These are phyloP conservation scores for Ornithoptera alexandrae DNA, from an alignment of 2,888 invertebrate genomes.

Conservation along the genomic window DNA sequence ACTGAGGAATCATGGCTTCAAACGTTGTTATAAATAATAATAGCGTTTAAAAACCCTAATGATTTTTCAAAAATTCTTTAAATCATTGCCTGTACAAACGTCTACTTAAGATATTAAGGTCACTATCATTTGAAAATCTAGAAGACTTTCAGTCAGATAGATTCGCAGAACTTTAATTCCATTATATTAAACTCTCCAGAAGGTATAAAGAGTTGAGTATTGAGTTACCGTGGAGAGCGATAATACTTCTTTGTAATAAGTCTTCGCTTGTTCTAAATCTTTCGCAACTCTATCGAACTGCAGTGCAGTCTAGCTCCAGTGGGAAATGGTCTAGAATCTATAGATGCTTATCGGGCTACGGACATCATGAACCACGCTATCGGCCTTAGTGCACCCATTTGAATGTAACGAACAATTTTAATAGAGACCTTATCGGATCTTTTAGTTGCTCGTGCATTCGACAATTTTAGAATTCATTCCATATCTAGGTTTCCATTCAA, in stretches of 20 bases:
- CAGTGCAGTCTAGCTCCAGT: constrained; percentile 39
- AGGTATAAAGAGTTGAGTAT: constrained; percentile 23
- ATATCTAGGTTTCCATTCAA: not conserved
- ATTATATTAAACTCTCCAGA: constrained; percentile 21
- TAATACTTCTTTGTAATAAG: constrained; percentile 25
- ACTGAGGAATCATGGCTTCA: no score
- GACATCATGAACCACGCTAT: constrained; percentile 32
- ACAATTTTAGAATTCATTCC: constrained; percentile 6
- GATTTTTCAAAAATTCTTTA: not conserved
- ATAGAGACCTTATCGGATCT: constrained; percentile 22
- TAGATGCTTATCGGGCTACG: constrained; percentile 54
- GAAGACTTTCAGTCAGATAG: not conserved
- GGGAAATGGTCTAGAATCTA: constrained; percentile 51
- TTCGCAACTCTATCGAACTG: constrained; percentile 28
- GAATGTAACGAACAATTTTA: constrained; percentile 32
- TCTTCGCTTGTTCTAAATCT: constrained; percentile 29
- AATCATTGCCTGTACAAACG: not conserved
- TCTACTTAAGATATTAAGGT: not conserved
- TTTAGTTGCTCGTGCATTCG: constrained; percentile 15
- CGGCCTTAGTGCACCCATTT: constrained; percentile 31
- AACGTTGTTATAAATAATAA: no score
- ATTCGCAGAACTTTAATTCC: constrained; percentile 10
- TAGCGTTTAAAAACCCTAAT: no score
- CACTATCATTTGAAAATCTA: not conserved
- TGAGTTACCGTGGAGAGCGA: constrained; percentile 6